Conservation (phyloP, 2,797 vertebrate genomes). For the Schizothorax lantsangensis region DNA sequence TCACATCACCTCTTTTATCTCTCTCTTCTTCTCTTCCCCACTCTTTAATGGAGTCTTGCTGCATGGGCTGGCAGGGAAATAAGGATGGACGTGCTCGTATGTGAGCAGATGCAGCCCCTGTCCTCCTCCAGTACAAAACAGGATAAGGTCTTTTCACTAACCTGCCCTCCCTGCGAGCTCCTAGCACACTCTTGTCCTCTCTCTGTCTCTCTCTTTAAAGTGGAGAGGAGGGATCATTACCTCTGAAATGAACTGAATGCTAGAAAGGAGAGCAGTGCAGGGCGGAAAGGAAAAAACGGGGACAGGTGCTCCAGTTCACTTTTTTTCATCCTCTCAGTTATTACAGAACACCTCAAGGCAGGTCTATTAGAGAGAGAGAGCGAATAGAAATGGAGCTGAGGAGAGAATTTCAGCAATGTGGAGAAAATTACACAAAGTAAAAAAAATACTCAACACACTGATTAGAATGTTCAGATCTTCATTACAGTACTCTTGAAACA, state of each 20-base stretch:
- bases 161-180: constrained; percentile 52
- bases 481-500: not conserved
- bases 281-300: constrained; percentile 10
- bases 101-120: constrained; percentile 31
- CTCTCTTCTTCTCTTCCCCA: constrained; percentile 33
- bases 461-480: constrained; percentile 1
- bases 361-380: constrained; percentile 11
- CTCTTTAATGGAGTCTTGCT: constrained; percentile 59
- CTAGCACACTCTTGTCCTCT: constrained; percentile 44
- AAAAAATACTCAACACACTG: not conserved
- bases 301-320: constrained; percentile 48
- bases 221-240: constrained; percentile 62
- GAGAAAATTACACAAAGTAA: not conserved
- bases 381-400: not conserved
- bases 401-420: not conserved
- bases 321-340: constrained; percentile 38
- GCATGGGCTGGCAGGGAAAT: constrained; percentile 62
- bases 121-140: constrained; percentile 20
- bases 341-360: constrained; percentile 34
- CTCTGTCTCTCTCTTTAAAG: constrained; percentile 55
- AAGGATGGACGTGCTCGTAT: constrained; percentile 39
- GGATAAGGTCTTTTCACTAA: constrained; percentile 63
- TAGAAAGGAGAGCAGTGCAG: constrained; percentile 38
- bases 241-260: constrained; percentile 62
- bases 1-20: constrained; percentile 46